phyloP scores from a whole-genome alignment of 2,888 invertebrate species.

The Heliconius sara region DNA sequence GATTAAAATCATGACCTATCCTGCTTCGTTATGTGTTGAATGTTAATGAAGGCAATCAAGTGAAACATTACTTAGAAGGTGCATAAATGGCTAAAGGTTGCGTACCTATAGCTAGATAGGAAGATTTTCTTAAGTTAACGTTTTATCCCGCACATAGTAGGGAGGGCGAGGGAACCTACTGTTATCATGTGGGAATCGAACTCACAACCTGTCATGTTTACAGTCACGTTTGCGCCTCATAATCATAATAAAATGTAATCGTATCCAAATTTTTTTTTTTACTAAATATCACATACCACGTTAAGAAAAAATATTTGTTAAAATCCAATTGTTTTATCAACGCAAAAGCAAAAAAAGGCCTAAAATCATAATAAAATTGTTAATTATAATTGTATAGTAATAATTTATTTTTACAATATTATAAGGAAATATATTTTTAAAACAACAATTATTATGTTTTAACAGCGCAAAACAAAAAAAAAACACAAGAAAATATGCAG shows the following conservation, averaged over 20 bases:
- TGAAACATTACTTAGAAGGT: background rate
- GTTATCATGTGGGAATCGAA: background rate
- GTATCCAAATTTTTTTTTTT: too few species aligned
- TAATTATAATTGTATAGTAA: too few species aligned
- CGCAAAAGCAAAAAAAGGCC: too few species aligned
- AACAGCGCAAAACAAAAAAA: too few species aligned
- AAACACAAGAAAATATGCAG: constrained; percentile 8
- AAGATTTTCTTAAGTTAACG: background rate
- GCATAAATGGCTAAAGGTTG: background rate
- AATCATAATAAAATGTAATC: too few species aligned
- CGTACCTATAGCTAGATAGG: background rate
- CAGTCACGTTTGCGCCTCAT: too few species aligned
- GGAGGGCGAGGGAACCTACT: background rate
- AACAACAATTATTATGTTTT: background rate
- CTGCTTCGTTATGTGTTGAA: background rate
- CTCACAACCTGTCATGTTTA: too few species aligned
- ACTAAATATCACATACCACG: too few species aligned
- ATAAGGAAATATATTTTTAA: background rate
- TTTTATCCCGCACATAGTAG: background rate
- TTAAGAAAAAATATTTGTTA: too few species aligned
- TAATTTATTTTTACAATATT: background rate
- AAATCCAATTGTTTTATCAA: too few species aligned
- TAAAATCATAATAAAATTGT: too few species aligned
- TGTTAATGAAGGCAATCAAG: constrained; percentile 18
- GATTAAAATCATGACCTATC: constrained; percentile 13